These are phyloP conservation scores for Nephrotoma guestfalica DNA, from an alignment of 2,888 invertebrate species.

Conservation along the genomic window DNA sequence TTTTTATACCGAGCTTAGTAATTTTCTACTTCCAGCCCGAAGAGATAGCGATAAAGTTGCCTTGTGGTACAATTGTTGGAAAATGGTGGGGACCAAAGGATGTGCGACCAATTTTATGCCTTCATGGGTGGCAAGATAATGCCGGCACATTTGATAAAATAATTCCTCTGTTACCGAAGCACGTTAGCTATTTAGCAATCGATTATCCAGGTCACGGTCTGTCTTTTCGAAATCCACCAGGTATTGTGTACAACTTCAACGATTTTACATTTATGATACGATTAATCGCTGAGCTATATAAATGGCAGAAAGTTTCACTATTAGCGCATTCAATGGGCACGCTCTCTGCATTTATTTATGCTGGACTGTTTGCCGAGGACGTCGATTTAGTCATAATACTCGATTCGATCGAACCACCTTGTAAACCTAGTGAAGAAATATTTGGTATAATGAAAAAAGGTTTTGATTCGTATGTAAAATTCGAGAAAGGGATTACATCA, in stretches of 20 bases:
- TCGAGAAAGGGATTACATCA: slow-evolving; percentile 29
- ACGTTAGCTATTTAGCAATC: slow-evolving; percentile 41
- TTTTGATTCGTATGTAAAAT: slow-evolving; percentile 32
- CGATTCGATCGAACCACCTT: slow-evolving; percentile 25
- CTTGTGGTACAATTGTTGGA: slow-evolving; percentile 53
- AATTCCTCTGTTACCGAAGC: slow-evolving; percentile 40
- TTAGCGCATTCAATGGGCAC: slow-evolving; percentile 57
- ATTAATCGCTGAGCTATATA: slow-evolving; percentile 44
- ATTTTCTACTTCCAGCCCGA: neutral
- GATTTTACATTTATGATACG: slow-evolving; percentile 37
- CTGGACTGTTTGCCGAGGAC: slow-evolving; percentile 38
- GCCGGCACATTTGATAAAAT: slow-evolving; percentile 58
- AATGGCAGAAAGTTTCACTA: slow-evolving; percentile 53
- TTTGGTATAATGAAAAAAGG: slow-evolving; percentile 27
- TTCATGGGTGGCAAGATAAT: slow-evolving; percentile 73
- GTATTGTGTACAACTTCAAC: slow-evolving; percentile 32
- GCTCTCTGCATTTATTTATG: slow-evolving; percentile 45
- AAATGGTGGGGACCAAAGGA: slow-evolving; percentile 54
- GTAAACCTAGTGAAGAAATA: slow-evolving; percentile 22
- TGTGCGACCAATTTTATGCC: slow-evolving; percentile 45
- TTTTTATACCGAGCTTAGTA: neutral
- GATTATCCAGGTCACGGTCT: slow-evolving; percentile 59
- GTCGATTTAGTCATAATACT: slow-evolving; percentile 29
- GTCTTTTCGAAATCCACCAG: slow-evolving; percentile 50
- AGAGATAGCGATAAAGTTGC: slow-evolving; percentile 52